phyloP scores from a whole-genome alignment of 2,797 vertebrate genomes.

The Taeniopygia guttata region DNA sequence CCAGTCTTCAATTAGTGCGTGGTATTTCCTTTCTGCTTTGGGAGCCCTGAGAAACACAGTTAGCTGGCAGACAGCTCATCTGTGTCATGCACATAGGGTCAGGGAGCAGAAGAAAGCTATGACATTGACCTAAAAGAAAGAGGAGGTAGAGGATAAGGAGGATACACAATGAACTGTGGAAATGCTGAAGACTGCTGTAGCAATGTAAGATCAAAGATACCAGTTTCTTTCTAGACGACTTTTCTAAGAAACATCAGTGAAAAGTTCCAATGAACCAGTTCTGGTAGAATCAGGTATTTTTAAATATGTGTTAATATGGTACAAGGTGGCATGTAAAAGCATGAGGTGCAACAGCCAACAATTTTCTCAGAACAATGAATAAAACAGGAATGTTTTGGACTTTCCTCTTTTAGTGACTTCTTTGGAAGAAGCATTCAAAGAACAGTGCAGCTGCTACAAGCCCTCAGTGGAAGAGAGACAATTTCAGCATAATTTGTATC shows the following conservation, averaged over 20 bases:
- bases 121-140: background rate
- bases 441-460: background rate
- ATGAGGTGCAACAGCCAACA: background rate
- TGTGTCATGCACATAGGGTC: background rate
- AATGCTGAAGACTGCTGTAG: background rate
- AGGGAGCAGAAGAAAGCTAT: background rate
- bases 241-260: background rate
- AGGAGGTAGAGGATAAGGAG: background rate
- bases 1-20: background rate
- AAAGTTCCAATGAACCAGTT: background rate
- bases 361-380: background rate
- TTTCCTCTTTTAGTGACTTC: background rate
- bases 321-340: background rate
- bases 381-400: background rate
- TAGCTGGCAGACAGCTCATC: background rate
- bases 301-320: background rate
- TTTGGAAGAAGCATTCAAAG: background rate
- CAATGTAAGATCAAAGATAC: background rate
- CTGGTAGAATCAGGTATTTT: background rate
- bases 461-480: background rate
- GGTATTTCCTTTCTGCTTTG: constrained; percentile 8
- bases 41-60: background rate
- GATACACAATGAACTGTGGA: background rate
- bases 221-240: background rate
- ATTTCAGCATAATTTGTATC: background rate